Evolutionary conservation across 2,888 invertebrate species (phyloP).

Genomic region (Pristionchus exspectatus): DNA sequence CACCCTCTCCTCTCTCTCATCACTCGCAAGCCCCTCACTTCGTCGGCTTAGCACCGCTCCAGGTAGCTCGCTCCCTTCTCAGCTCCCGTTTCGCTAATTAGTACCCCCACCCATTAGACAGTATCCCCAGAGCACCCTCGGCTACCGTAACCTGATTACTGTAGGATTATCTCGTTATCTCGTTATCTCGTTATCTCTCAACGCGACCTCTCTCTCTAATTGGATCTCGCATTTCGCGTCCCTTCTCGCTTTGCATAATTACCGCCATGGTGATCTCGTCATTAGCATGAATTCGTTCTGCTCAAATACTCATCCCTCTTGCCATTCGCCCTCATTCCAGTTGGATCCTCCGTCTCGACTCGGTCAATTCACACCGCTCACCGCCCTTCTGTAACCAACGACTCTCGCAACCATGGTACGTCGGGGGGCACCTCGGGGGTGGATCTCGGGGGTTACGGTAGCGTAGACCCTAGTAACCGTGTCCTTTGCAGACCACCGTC

Average conservation of each 20-base stretch:
- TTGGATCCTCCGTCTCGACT: conserved; percentile 38
- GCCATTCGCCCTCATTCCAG: conserved; percentile 22
- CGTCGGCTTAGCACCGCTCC: background rate
- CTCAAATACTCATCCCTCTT: background rate
- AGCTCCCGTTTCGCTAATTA: conserved; percentile 16
- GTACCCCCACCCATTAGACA: background rate
- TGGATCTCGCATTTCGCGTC: background rate
- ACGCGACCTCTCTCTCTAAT: background rate
- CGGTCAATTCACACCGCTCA: conserved; percentile 14
- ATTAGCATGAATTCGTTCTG: background rate
- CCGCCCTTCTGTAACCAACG: conserved; percentile 34
- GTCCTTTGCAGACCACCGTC: conserved; percentile 14
- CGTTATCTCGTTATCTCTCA: background rate
- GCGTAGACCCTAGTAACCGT: background rate
- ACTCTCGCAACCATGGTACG: conserved; percentile 51
- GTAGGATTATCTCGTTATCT: background rate
- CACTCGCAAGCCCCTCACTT: background rate
- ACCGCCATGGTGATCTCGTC: background rate
- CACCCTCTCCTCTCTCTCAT: background rate
- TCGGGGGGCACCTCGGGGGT: background rate
- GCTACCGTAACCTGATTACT: background rate
- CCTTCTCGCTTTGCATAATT: background rate
- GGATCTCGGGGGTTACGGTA: background rate
- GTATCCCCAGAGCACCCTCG: background rate
- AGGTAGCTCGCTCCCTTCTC: conserved; percentile 18